Conservation (phyloP, 2,888 invertebrate species). For the Aspidiotus rigidus region DNA sequence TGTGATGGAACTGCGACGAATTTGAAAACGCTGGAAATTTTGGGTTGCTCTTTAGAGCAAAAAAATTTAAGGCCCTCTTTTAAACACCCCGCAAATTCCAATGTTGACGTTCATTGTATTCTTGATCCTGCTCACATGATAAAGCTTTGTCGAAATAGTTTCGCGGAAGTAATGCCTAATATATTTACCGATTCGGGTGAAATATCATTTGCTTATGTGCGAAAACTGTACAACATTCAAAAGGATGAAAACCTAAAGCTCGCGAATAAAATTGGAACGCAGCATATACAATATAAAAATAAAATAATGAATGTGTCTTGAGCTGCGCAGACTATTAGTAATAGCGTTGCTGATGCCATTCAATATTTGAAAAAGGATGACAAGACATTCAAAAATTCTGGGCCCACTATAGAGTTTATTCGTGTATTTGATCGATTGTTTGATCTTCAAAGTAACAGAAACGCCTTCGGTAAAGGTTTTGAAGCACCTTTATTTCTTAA, state of each 20-base stretch:
- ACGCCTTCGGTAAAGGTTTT: conserved; percentile 37
- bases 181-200: conserved; percentile 57
- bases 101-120: conserved; percentile 1
- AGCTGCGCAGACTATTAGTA: conserved; percentile 39
- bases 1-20: conserved; percentile 29
- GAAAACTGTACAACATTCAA: conserved; percentile 19
- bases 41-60: conserved; percentile 23
- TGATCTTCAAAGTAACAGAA: conserved; percentile 36
- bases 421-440: conserved; percentile 37
- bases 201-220: conserved; percentile 40
- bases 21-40: conserved; percentile 17
- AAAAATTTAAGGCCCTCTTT: conserved; percentile 6
- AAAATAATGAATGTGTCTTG: conserved; percentile 35
- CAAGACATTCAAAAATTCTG: conserved; percentile 34
- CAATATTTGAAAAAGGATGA: no score
- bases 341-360: conserved; percentile 38
- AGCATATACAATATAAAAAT: conserved; percentile 26
- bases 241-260: conserved; percentile 20
- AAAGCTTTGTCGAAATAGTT: conserved; percentile 18
- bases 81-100: background rate
- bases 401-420: conserved; percentile 37
- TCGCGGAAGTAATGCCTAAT: conserved; percentile 10
- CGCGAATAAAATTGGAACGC: conserved; percentile 19
- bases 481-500: conserved; percentile 35
- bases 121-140: conserved; percentile 16